Base-by-base conservation (phyloP, 2,797 vertebrate species). In the Clarias platycephalus region DNA sequence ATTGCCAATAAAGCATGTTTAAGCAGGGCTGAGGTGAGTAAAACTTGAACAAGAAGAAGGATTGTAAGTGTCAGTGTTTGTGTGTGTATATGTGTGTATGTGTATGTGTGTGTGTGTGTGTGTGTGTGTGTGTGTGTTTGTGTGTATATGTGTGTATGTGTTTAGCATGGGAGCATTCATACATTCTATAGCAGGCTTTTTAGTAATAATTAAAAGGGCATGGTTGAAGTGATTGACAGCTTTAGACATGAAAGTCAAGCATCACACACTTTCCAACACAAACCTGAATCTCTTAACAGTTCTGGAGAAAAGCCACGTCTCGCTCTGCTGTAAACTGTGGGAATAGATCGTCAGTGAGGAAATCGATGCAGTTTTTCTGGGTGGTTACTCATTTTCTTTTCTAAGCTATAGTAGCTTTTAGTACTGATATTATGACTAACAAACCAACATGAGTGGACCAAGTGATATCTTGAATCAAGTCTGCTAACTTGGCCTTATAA, bases 1-100 rank as follows among this genome's bases (percentile, higher is more conserved):
- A 75, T 79, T 86, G 88, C 85, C 86, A 89, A 88, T 88, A 88
- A 89, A 87, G 82, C 57, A 83, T 67, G 62, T 87, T 90, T 87
- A 87, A 87, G 81, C 80, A 86, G 40, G 76, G 76, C 40, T 85
- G 66, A 87, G 70, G 60, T 85, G 83, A 40, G 58, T 40, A 78
- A 86, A 88, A 83, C 78, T 66, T 83, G 68, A 49, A 58, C 28
- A 78, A 84, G 37, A 75, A 63, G 55, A 80, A 49, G 57, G 55
- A 49, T 78, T 37, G 31, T 72, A 53, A 68, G 34, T 84, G 37
- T 79, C 60, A 74, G 64, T 78, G 78, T 72, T 82, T 66, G 16
- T 37, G 67, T 37, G 31, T 53, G 79, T 37, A 4, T 37, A 4
- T 37, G 34, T 3, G 34, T 37, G 34, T 37, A 4, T 37, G 34